These are phyloP conservation scores for Sebastes vulpes DNA, from an alignment of 2,797 vertebrate genomes.

Conservation along the genomic window DNA sequence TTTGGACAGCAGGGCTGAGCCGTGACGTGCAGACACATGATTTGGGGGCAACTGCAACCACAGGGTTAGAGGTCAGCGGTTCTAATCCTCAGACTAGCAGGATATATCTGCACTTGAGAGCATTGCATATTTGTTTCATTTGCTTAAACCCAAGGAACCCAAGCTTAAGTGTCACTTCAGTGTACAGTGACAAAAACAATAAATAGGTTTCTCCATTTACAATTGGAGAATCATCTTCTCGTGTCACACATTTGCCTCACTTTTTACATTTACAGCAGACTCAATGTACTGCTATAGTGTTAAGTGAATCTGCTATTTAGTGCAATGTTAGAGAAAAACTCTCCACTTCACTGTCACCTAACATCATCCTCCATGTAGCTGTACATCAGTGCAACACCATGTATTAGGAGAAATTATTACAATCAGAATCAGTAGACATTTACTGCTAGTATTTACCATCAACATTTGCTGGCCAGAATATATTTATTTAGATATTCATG, in stretches of 20 bases:
- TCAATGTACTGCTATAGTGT: too few relatives aligned
- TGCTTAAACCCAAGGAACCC: neutral
- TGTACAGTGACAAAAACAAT: neutral
- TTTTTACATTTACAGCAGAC: neutral
- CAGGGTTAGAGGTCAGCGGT: slow-evolving; percentile 52
- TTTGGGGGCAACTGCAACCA: slow-evolving; percentile 32
- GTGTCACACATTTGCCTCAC: neutral
- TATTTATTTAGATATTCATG: neutral
- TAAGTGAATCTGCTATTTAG: neutral
- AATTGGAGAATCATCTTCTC: neutral
- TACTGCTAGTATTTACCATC: neutral
- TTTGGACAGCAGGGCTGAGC: slow-evolving; percentile 21
- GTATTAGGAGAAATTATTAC: neutral
- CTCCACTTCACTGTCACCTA: neutral
- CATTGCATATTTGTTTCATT: neutral
- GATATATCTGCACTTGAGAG: slow-evolving; percentile 42
- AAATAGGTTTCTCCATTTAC: neutral
- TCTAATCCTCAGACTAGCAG: slow-evolving; percentile 39
- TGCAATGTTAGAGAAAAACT: neutral
- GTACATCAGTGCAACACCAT: neutral
- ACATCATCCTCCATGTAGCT: neutral
- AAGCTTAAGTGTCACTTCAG: neutral
- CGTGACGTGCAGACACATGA: slow-evolving; percentile 32
- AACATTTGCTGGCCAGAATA: neutral
- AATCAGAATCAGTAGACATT: neutral